phyloP scores from a whole-genome alignment of 2,113 vertebrate species.

The Cebus imitator region DNA sequence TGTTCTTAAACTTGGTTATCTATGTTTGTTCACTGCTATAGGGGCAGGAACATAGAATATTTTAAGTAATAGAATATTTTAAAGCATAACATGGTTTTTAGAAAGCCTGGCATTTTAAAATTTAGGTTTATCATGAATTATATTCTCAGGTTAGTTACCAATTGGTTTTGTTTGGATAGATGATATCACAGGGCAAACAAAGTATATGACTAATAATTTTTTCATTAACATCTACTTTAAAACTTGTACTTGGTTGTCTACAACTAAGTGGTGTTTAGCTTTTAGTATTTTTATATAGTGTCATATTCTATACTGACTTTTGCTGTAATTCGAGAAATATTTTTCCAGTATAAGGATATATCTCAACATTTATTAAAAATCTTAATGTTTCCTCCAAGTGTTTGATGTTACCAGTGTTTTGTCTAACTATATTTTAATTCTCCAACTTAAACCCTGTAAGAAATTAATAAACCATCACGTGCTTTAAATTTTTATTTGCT shows the following conservation, averaged over 20 bases:
- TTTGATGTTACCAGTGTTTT: background rate
- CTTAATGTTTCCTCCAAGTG: background rate
- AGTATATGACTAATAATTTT: background rate
- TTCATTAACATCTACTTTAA: background rate
- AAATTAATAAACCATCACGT: background rate
- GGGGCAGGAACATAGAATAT: background rate
- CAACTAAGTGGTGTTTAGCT: background rate
- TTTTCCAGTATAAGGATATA: background rate
- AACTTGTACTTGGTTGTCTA: background rate
- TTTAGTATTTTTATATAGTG: background rate
- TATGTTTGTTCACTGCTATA: background rate
- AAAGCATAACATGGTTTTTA: background rate
- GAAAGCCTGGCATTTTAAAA: background rate
- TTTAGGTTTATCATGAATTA: background rate
- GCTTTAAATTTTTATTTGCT: background rate
- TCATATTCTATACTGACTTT: background rate
- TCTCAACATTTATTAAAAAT: background rate
- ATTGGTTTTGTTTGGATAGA: background rate
- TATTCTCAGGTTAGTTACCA: background rate
- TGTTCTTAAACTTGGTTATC: background rate
- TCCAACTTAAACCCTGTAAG: background rate
- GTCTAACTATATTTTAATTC: background rate
- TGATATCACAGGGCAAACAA: background rate
- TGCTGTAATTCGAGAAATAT: background rate
- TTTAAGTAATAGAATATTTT: conserved; percentile 1